Evolutionary conservation across 2,888 invertebrate species (phyloP).

Genomic region (Nomada ferruginata): DNA sequence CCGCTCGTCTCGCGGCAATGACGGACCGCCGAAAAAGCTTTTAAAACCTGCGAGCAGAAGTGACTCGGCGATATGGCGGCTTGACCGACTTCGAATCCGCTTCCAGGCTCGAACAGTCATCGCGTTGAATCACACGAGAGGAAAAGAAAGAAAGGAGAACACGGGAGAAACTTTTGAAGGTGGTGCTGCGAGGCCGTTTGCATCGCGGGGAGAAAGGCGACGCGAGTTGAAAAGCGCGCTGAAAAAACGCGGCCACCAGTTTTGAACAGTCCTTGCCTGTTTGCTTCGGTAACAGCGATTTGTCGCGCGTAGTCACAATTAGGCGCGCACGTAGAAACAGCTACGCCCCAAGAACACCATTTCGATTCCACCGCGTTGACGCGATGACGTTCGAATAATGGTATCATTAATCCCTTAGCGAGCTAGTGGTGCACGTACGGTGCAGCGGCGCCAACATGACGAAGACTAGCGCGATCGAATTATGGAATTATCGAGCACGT

Average conservation of each 20-base stretch:
- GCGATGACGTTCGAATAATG: constrained; percentile 55
- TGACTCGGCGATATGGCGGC: constrained; percentile 65
- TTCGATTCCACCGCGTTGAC: constrained; percentile 36
- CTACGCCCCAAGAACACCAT: constrained; percentile 7
- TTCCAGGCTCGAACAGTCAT: constrained; percentile 26
- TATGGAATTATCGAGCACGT: constrained; percentile 32
- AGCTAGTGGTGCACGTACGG: constrained; percentile 27
- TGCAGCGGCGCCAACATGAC: neutral
- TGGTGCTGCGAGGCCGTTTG: constrained; percentile 8
- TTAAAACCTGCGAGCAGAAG: constrained; percentile 41
- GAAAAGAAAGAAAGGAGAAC: neutral
- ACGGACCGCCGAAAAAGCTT: constrained; percentile 48
- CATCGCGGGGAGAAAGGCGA: constrained; percentile 32
- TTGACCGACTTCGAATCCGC: constrained; percentile 63
- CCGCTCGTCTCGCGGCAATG: constrained; percentile 30
- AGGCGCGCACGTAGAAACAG: constrained; percentile 16
- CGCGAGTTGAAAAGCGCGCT: constrained; percentile 32
- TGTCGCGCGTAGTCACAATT: constrained; percentile 17
- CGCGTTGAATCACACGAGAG: constrained; percentile 31
- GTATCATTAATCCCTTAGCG: constrained; percentile 57
- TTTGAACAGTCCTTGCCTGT: constrained; percentile 40
- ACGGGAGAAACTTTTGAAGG: constrained; percentile 49
- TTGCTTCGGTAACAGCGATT: constrained; percentile 34
- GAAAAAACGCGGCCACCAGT: constrained; percentile 26
- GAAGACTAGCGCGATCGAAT: constrained; percentile 27